These are phyloP conservation scores for Anas flavirostris DNA, from an alignment of 2,797 vertebrate genomes.

Conservation along the genomic window DNA sequence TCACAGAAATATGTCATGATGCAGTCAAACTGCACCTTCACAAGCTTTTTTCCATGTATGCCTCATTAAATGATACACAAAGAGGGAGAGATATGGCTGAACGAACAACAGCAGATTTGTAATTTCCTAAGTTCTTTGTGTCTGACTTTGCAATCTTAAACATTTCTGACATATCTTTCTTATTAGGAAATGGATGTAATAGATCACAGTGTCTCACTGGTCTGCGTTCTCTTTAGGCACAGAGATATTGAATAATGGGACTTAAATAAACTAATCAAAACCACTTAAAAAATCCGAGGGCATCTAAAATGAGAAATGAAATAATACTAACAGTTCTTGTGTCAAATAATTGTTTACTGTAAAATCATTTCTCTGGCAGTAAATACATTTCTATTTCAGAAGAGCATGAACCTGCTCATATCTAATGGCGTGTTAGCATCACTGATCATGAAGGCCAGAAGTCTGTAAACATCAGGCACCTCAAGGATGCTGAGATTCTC, in stretches of 20 bases:
- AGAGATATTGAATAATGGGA: not conserved
- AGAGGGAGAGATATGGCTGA: not conserved
- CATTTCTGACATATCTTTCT: not conserved
- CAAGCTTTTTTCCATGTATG: fast-evolving
- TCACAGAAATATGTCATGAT: too few relatives aligned
- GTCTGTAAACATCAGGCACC: not conserved
- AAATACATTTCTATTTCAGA: not conserved
- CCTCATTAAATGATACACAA: not conserved
- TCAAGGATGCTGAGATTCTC: not conserved
- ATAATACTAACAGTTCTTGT: not conserved
- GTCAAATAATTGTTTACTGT: not conserved
- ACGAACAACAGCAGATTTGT: not conserved
- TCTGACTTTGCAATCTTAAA: not conserved
- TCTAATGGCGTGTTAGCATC: not conserved
- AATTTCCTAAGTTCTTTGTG: not conserved
- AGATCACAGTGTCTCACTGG: not conserved
- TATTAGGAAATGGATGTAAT: not conserved
- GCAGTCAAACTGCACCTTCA: not conserved
- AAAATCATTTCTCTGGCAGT: not conserved
- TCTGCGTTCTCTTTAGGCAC: not conserved
- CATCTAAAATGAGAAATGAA: not conserved
- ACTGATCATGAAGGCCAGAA: not conserved
- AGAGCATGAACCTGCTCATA: not conserved
- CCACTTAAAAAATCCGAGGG: not conserved
- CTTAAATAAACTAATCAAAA: not conserved